phyloP scores from a whole-genome alignment of 53 echinoderm and acorn worm genomes.

The Antedon mediterranea region DNA sequence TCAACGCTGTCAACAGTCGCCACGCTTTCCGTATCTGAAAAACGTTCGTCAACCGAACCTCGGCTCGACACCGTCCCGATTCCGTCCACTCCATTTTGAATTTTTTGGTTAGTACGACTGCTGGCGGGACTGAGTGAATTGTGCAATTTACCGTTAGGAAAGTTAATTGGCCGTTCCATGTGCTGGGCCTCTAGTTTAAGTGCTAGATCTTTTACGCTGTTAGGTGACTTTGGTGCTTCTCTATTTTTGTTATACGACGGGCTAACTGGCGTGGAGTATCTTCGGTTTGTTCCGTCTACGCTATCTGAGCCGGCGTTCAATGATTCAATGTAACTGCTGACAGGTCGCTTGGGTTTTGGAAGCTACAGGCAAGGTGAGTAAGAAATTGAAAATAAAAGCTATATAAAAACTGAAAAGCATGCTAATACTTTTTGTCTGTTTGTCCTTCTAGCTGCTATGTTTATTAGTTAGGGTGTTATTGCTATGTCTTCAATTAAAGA shows the following conservation, averaged over 20 bases:
- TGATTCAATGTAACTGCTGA: neutral
- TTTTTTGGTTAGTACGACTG: neutral
- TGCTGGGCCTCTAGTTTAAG: neutral
- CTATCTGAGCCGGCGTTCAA: neutral
- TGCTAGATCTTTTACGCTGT: neutral
- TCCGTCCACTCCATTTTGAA: slow-evolving; percentile 1
- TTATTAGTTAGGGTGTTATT: too few relatives aligned
- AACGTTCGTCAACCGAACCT: neutral
- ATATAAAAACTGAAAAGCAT: neutral
- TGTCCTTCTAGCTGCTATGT: too few relatives aligned
- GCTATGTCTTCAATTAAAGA: too few relatives aligned
- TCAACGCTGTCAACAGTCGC: slow-evolving; percentile 3
- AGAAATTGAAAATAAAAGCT: neutral
- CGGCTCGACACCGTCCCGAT: neutral
- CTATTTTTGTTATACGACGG: neutral
- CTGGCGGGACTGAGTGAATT: neutral
- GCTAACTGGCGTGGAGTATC: neutral
- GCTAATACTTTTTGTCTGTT: too few relatives aligned
- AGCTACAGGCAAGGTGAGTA: neutral
- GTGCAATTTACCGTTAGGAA: neutral
- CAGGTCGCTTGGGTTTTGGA: neutral
- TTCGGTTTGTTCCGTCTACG: neutral
- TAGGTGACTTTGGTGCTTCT: neutral
- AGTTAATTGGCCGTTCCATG: neutral
- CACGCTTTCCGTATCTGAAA: slow-evolving; percentile 5